A percentile compares a stretch with the other conserved stretches of the same genome.
Conservation (phyloP, 2,888 invertebrate species). For the Ametastegia equiseti region DNA sequence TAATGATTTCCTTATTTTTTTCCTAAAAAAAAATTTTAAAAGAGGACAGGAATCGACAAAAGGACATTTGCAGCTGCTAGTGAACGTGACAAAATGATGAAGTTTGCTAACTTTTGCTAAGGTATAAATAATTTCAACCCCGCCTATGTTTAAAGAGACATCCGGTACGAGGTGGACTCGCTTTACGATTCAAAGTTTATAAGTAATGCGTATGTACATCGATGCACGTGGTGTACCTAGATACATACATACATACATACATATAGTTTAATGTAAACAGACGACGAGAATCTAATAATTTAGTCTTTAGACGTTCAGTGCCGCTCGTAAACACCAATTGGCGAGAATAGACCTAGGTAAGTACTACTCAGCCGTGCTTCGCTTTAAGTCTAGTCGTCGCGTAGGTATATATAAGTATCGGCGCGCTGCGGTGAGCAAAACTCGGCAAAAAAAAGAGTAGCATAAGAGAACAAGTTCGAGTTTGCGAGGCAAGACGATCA, state of each 20-base stretch:
- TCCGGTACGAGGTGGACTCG: not conserved
- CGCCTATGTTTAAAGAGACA: not conserved
- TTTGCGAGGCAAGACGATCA: not conserved
- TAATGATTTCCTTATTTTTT: too few relatives aligned
- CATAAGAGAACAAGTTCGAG: not conserved
- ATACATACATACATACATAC: too few relatives aligned
- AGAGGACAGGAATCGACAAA: too few relatives aligned
- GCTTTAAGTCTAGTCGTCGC: not conserved
- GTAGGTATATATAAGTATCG: not conserved
- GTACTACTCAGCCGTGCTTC: conserved; percentile 1
- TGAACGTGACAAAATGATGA: not conserved
- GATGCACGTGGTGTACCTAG: not conserved
- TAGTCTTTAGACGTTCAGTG: conserved; percentile 27
- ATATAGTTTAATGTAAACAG: conserved; percentile 34
- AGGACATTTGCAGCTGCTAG: not conserved
- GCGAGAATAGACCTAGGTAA: conserved; percentile 42
- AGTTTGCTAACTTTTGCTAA: not conserved
- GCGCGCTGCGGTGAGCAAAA: too few relatives aligned
- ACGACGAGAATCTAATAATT: conserved; percentile 7
- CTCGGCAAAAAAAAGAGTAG: not conserved
- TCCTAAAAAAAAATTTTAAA: too few relatives aligned
- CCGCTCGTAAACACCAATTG: conserved; percentile 43
- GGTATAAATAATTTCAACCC: not conserved
- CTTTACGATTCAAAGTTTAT: conserved; percentile 14
- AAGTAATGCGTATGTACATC: not conserved